phyloP scores from a whole-genome alignment of 2,888 invertebrate species.

The Eretmocerus hayati region DNA sequence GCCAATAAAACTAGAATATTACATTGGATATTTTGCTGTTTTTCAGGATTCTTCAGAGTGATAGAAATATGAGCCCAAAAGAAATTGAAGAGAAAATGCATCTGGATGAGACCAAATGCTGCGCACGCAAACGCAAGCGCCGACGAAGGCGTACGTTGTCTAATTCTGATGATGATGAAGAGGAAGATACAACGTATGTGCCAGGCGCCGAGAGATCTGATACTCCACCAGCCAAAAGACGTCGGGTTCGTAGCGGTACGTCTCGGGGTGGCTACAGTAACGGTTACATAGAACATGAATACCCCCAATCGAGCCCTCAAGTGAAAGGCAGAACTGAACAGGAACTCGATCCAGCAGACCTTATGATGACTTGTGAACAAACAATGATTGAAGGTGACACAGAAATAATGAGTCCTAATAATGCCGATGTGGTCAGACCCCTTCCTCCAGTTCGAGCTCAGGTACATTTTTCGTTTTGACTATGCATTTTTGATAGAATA shows the following conservation, averaged over 20 bases:
- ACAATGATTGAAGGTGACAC: conserved; percentile 36
- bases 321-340: neutral
- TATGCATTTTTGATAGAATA: too few relatives aligned
- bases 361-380: conserved; percentile 33
- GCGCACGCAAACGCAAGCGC: conserved; percentile 36
- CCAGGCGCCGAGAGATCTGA: conserved; percentile 9
- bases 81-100: conserved; percentile 38
- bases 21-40: too few relatives aligned
- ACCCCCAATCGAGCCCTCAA: neutral
- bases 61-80: conserved; percentile 28
- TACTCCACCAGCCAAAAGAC: conserved; percentile 24
- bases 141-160: conserved; percentile 34
- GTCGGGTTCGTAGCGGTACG: conserved; percentile 18
- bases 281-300: conserved; percentile 23
- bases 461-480: too few relatives aligned
- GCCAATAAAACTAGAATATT: too few relatives aligned
- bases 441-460: neutral
- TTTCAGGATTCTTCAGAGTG: conserved; percentile 33
- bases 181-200: conserved; percentile 19
- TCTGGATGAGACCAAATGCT: conserved; percentile 40
- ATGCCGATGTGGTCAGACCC: too few relatives aligned
- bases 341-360: conserved; percentile 15
- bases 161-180: conserved; percentile 33
- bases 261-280: conserved; percentile 14
- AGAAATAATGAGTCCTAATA: conserved; percentile 23